Evolutionary conservation across 2,797 vertebrate genomes (phyloP), one percentile per base, ranked within the genome.

Genomic region (Chiloscyllium punctatum): DNA sequence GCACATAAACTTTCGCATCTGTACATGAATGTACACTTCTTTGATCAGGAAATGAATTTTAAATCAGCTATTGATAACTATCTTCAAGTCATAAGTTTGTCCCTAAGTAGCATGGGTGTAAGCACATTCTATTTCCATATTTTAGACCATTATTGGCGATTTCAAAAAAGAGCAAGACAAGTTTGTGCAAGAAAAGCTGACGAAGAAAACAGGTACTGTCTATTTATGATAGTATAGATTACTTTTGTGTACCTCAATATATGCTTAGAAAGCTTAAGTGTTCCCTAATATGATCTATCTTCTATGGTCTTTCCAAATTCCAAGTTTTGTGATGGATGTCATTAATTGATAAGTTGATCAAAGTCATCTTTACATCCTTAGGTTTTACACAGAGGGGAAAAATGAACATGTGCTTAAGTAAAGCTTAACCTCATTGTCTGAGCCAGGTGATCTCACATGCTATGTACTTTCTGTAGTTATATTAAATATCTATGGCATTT

Each of bases 151-250:
- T 96, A 97, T 99, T 57, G 99, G 99, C 96, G 99, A 99, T 96
- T 99, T 99, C 97, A 98, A 99, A 84, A 99, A 99, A 96, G 99
- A 99, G 95, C 99, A 99, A 96, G 98, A 99, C 96, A 99, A 98
- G 97, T 99, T 99, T 98, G 98, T 99, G 79, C 98, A 98, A 92
- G 98, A 99, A 96, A 99, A 99, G 48, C 98, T 99, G 96, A 98
- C 98, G 15, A 99, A 98, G 96, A 99, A 98, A 97, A 98, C 99
- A 97, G 99, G 99, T 99, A 97, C 96, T 37, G 5, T 51, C 68
- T 51, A 30, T 96, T 96, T 96, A 87, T 30, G 2, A 6, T 33
- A 16, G 23, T 86, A 21, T 84, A 88, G 21, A 57, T 42, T 62
- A 8, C 1, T 71, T 15, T 69, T 95, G 18, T 23, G 30, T 91